phyloP scores from a whole-genome alignment of 2,888 invertebrate genomes.

The Branchipolynoe longqiensis region DNA sequence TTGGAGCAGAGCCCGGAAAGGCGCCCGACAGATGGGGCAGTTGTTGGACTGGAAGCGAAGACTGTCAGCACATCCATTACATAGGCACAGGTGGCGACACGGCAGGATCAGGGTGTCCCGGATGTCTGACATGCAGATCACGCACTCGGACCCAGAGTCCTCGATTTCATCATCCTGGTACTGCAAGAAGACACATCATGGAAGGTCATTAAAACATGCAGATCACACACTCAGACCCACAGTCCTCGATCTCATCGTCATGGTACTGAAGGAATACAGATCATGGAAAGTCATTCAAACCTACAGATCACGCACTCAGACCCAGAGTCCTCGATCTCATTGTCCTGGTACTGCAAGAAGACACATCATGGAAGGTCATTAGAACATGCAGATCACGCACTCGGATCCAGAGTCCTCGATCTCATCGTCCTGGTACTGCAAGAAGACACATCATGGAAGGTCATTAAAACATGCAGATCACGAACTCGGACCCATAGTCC shows the following conservation, averaged over 20 bases:
- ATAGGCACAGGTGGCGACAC: conserved; percentile 97
- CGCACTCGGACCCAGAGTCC: conserved; percentile 93
- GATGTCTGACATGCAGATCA: conserved; percentile 99
- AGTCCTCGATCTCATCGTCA: conserved; percentile 76
- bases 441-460: neutral
- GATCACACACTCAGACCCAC: conserved; percentile 98
- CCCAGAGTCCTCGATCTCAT: conserved; percentile 84
- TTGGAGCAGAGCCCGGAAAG: conserved; percentile 97
- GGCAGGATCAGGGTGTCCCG: conserved; percentile 98
- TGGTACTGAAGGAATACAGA: conserved; percentile 42
- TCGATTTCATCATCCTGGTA: conserved; percentile 72
- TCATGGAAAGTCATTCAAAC: too few relatives aligned
- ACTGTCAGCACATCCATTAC: conserved; percentile 98
- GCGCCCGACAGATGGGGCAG: conserved; percentile 99
- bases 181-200: neutral
- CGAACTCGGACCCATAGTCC: too few relatives aligned
- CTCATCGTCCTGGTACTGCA: conserved; percentile 67
- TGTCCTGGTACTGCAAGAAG: conserved; percentile 64
- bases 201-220: too few relatives aligned
- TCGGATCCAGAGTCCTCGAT: conserved; percentile 88
- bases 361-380: too few relatives aligned
- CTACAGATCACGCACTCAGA: conserved; percentile 99
- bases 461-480: too few relatives aligned
- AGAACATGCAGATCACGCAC: conserved; percentile 99
- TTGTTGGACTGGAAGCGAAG: conserved; percentile 96